Evolutionary conservation across 2,797 vertebrate species (phyloP), one percentile per base, ranked within the genome.

Genomic region (Notolepis coatsorum): DNA sequence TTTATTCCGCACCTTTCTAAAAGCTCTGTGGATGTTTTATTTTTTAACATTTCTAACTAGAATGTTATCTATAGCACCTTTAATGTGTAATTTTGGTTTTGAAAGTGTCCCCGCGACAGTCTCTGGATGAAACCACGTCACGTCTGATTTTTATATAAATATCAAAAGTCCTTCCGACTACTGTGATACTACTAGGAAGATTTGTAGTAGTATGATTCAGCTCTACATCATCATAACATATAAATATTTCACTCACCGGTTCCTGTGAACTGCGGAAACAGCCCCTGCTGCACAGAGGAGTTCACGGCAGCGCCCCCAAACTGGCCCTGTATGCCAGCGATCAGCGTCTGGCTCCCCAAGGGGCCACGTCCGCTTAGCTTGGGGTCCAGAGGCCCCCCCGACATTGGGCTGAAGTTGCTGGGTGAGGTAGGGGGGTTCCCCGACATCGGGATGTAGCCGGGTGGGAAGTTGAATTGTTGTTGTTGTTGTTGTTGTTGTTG

Each of bases 181-280:
- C n/a, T n/a, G n/a, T n/a, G n/a, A n/a, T n/a, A n/a, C n/a, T n/a
- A n/a, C n/a, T n/a, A n/a, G n/a, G n/a, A n/a, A n/a, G n/a, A n/a
- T n/a, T n/a, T n/a, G n/a, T n/a, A n/a, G n/a, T n/a, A n/a, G n/a
- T n/a, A n/a, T n/a, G n/a, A n/a, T n/a, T n/a, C n/a, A n/a, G n/a
- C n/a, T n/a, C n/a, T n/a, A n/a, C n/a, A n/a, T n/a, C n/a, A n/a
- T n/a, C n/a, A n/a, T n/a, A 9, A 13, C 21, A 2, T 18, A 7
- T n/a, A n/a, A n/a, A n/a, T n/a, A n/a, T n/a, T n/a, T n/a, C 27
- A 80, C 91, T 48, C 85, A 97, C 96, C 95, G 60, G 95, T 82
- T 42, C 93, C 92, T 21, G 91, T 93, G 10, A 96, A 95, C 80
- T 96, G 96, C 90, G 96, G 96, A 70, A 97, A 97, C 86, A 97